phyloP scores from a whole-genome alignment of 2,113 vertebrate species.

The Andinoacara biseriatus region DNA sequence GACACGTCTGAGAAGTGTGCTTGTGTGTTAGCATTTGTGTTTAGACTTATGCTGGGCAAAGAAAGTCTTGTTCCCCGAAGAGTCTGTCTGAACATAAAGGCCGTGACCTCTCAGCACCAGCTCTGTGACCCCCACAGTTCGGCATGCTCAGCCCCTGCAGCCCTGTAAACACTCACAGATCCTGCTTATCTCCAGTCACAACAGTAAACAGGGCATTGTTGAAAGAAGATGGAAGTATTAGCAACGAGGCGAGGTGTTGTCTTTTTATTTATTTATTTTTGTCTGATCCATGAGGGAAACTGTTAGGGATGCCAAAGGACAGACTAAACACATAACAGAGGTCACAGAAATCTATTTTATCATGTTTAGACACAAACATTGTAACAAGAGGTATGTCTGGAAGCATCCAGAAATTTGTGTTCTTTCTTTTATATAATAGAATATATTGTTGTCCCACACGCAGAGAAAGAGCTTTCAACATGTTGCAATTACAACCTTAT shows the following conservation, averaged over 20 bases:
- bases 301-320: too few relatives aligned
- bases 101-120: constrained; percentile 55
- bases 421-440: not conserved
- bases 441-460: not conserved
- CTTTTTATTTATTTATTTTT: not conserved
- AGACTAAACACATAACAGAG: not conserved
- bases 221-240: constrained; percentile 32
- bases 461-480: not conserved
- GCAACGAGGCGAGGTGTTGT: constrained; percentile 28
- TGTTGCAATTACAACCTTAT: not conserved
- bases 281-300: constrained; percentile 11
- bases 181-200: constrained; percentile 43
- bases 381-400: not conserved
- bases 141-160: constrained; percentile 36
- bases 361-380: not conserved
- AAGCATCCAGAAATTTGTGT: not conserved
- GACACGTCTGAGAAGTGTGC: constrained; percentile 19
- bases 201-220: constrained; percentile 37
- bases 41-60: constrained; percentile 25
- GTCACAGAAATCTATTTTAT: not conserved
- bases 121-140: constrained; percentile 45
- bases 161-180: constrained; percentile 48
- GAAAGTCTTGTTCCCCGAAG: constrained; percentile 40
- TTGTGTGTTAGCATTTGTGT: constrained; percentile 34
- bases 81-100: constrained; percentile 65